Evolutionary conservation across 2,888 invertebrate genomes (phyloP).

Genomic region (Dasypolia templi): DNA sequence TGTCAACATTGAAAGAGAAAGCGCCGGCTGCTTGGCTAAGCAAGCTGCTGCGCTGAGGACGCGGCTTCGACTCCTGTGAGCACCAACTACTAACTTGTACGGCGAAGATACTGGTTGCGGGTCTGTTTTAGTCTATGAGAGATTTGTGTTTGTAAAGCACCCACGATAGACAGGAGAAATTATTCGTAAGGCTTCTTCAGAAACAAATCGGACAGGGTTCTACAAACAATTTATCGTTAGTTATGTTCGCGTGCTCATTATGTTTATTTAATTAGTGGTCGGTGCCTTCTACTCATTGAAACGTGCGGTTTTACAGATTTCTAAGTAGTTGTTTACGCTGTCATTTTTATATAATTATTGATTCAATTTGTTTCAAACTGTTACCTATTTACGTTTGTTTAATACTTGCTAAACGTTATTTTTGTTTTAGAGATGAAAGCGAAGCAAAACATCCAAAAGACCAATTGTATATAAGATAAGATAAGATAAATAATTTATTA

Average conservation of each 20-base stretch:
- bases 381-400: not conserved
- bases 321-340: not conserved
- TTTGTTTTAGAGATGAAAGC: constrained; percentile 15
- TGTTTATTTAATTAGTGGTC: not conserved
- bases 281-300: not conserved
- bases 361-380: not conserved
- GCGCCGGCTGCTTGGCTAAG: not conserved
- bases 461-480: too few species aligned
- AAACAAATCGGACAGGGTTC: not conserved
- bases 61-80: constrained; percentile 3
- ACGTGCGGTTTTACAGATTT: not conserved
- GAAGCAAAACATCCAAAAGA: too few species aligned
- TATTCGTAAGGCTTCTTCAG: constrained; percentile 4
- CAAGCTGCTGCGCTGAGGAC: not conserved
- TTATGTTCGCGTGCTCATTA: not conserved
- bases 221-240: not conserved
- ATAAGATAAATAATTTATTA: too few species aligned
- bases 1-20: constrained; percentile 62
- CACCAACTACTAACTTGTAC: not conserved
- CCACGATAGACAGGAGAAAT: not conserved
- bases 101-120: not conserved
- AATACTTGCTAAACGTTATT: not conserved
- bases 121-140: not conserved
- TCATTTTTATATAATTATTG: not conserved
- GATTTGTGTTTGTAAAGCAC: not conserved